phyloP scores from a whole-genome alignment of 2,797 vertebrate species.

The Liasis olivaceus region DNA sequence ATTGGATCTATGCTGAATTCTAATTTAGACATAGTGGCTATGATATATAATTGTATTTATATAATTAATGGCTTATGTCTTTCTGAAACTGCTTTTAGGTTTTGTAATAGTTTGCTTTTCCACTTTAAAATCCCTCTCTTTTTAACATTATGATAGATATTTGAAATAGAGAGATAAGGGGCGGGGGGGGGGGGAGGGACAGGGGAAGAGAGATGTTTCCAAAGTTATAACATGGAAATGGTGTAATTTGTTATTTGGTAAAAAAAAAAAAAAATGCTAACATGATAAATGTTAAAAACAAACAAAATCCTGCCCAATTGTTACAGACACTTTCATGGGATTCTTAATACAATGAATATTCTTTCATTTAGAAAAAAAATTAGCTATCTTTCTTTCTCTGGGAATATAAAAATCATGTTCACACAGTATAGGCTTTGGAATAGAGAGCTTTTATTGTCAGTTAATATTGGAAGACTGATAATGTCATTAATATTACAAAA shows the following conservation, averaged over 20 bases:
- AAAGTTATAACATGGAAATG: background rate
- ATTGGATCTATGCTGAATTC: background rate
- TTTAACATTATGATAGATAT: background rate
- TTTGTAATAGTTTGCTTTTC: background rate
- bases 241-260: slow-evolving; percentile 12
- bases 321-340: slow-evolving; percentile 5
- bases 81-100: background rate
- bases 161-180: background rate
- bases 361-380: background rate
- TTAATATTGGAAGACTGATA: slow-evolving; percentile 31
- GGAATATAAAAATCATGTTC: background rate
- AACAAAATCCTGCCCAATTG: background rate
- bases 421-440: background rate
- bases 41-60: background rate
- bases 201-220: background rate
- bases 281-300: background rate
- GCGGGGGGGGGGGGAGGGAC: background rate
- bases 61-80: background rate
- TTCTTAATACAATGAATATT: background rate
- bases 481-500: slow-evolving; percentile 41
- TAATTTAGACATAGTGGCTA: background rate
- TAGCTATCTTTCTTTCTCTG: background rate
- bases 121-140: background rate
- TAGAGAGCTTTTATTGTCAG: slow-evolving; percentile 11
- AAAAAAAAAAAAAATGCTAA: background rate